A percentile compares a stretch with the other conserved stretches of the same genome.
Evolutionary conservation across 1,140 invertebrate species (phyloP).

Genomic region (Nixonia krombeini): DNA sequence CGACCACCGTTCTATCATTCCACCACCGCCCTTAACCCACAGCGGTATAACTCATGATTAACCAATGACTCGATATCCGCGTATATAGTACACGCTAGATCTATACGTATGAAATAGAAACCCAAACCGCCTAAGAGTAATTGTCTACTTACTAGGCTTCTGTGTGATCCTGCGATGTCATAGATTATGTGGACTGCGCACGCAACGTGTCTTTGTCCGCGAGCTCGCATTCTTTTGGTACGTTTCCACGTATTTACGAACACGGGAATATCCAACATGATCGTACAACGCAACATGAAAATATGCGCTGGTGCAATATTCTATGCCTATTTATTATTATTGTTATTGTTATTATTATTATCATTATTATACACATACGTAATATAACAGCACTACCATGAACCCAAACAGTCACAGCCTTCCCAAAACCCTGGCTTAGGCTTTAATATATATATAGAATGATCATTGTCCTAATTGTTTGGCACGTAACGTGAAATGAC

Average conservation of each 20-base stretch:
- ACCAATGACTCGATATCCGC: too few species aligned
- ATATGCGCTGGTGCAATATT: slow-evolving; percentile 15
- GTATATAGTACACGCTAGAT: too few species aligned
- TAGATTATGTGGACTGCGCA: slow-evolving; percentile 43
- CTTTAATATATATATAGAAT: slow-evolving; percentile 48
- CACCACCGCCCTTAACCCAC: too few species aligned
- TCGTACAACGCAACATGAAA: slow-evolving; percentile 8
- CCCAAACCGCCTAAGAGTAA: too few species aligned
- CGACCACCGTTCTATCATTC: too few species aligned
- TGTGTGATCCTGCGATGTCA: slow-evolving; percentile 40
- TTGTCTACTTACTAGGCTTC: slow-evolving; percentile 29
- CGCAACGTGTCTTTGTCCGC: slow-evolving; percentile 37
- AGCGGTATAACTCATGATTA: too few species aligned
- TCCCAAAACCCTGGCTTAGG: slow-evolving; percentile 23
- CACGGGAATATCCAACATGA: slow-evolving; percentile 16
- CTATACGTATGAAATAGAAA: too few species aligned
- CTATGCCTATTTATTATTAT: too few species aligned
- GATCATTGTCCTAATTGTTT: slow-evolving; percentile 45
- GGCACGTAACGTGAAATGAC: slow-evolving; percentile 42
- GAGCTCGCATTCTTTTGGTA: slow-evolving; percentile 21
- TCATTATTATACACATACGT: neutral
- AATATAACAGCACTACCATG: neutral
- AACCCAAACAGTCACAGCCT: neutral
- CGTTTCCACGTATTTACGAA: slow-evolving; percentile 9
- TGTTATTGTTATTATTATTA: neutral